A percentile compares a stretch with the other conserved stretches of the same genome.
phyloP scores from a whole-genome alignment of 2,113 vertebrate species.

The Crotalus helleri region DNA sequence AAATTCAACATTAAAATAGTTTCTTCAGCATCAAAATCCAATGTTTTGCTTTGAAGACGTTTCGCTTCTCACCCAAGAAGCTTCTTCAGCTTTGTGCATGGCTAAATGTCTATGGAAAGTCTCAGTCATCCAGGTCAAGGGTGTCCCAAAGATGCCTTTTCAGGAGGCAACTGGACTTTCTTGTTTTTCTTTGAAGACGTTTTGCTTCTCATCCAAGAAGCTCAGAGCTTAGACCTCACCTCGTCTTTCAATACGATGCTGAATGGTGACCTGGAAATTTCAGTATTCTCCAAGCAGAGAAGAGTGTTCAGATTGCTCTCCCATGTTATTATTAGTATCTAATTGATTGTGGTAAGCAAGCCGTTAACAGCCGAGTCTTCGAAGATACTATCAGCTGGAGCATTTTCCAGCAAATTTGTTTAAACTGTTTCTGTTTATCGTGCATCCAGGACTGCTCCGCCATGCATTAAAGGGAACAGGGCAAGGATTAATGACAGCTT shows the following conservation, averaged over 20 bases:
- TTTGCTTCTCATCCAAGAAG: too few relatives aligned
- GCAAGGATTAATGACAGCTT: slow-evolving; percentile 59
- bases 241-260: neutral
- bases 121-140: too few relatives aligned
- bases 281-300: slow-evolving; percentile 34
- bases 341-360: slow-evolving; percentile 59
- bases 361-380: slow-evolving; percentile 53
- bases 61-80: too few relatives aligned
- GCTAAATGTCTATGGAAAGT: too few relatives aligned
- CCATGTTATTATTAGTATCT: slow-evolving; percentile 47
- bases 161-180: too few relatives aligned
- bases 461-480: slow-evolving; percentile 52
- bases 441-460: slow-evolving; percentile 44
- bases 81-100: too few relatives aligned
- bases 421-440: slow-evolving; percentile 62
- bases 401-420: slow-evolving; percentile 63
- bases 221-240: too few relatives aligned
- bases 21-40: too few relatives aligned
- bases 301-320: slow-evolving; percentile 52
- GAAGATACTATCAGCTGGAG: slow-evolving; percentile 54
- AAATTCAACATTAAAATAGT: too few relatives aligned
- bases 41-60: too few relatives aligned
- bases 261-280: neutral
- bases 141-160: too few relatives aligned
- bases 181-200: too few relatives aligned